Evolutionary conservation across 1,140 invertebrate genomes (phyloP), one percentile per base, ranked within the genome.

Genomic region (Rhopalosiphum padi): DNA sequence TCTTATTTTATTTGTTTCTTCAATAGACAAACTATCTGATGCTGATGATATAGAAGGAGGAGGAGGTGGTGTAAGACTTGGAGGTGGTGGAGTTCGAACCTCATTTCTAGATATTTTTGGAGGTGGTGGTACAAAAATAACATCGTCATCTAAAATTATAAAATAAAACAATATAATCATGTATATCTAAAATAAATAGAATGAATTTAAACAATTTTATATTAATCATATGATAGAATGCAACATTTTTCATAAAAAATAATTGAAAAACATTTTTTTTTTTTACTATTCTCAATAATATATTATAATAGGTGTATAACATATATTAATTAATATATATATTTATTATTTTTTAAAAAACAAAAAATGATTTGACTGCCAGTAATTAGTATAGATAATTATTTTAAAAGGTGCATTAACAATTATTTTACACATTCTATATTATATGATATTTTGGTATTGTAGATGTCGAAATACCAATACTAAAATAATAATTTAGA

Each of bases 1-100:
- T 95, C 99, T 96, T 1, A 99, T 95, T 94, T 97, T 98, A 95
- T 99, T 99, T 35, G 98, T 99, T 95, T 99, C 98, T 94, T 98
- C 97, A 94, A 99, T 97, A 8, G 98, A 98, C 6, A 99, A 95
- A 88, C 96, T 97, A 88, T 96, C 96, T 83, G 96, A 95, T 8
- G 96, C 95, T 2, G 95, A 95, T 43, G 96, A 95, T 60, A 95
- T 95, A 46, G 95, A 95, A 4, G 94, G 93, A 37, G 95, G 95
- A 48, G 96, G 95, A 30, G 96, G 95, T 90, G 95, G 95, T 21
- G 95, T 94, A 35, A 95, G 95, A 94, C 95, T 94, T 7, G 94
- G 94, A 30, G 94, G 94, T 30, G 94, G 94, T 25, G 95, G 95
- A 94, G 89, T 41, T 53, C 91, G 23, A 43, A 48, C 48, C 41